A percentile compares a stretch with the other conserved stretches of the same genome.
Conservation (phyloP, 1,140 invertebrate species). For the Phymastichus coffea region DNA sequence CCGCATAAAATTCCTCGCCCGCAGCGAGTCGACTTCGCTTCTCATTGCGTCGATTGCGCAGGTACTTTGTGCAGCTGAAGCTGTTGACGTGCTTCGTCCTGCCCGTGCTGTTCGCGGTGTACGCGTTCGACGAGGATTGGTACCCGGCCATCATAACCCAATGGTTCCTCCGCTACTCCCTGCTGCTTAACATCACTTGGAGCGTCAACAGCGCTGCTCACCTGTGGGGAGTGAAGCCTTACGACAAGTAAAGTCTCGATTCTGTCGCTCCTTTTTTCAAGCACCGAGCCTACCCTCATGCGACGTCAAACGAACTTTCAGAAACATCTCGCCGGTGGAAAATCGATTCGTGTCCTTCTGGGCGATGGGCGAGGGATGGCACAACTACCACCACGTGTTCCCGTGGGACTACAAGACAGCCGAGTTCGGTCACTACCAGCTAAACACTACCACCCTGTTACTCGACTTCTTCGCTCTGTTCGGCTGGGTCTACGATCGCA, state of each 20-base stretch:
- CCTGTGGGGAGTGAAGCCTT: slow-evolving; percentile 71
- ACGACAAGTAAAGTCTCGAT: slow-evolving; percentile 64
- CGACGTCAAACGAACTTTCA: slow-evolving; percentile 32
- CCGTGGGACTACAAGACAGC: slow-evolving; percentile 79
- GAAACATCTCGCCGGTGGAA: slow-evolving; percentile 67
- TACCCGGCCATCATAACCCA: slow-evolving; percentile 59
- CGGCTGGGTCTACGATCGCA: slow-evolving; percentile 80
- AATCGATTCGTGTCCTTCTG: slow-evolving; percentile 43
- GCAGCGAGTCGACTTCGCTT: too few relatives aligned
- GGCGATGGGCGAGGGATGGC: slow-evolving; percentile 64
- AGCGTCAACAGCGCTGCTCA: slow-evolving; percentile 79
- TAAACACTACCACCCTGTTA: slow-evolving; percentile 64
- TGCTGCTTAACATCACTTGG: slow-evolving; percentile 72
- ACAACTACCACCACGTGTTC: slow-evolving; percentile 89
- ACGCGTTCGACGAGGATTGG: slow-evolving; percentile 63
- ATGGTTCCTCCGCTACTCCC: slow-evolving; percentile 63
- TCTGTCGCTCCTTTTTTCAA: neutral
- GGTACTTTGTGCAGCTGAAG: slow-evolving; percentile 73
- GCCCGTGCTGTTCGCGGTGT: slow-evolving; percentile 72
- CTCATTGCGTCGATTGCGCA: too few relatives aligned
- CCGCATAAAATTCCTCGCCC: too few relatives aligned
- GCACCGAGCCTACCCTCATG: neutral
- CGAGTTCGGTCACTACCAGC: slow-evolving; percentile 59
- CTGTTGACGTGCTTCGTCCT: slow-evolving; percentile 71
- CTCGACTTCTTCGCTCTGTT: slow-evolving; percentile 69